Evolutionary conservation across 1,140 invertebrate genomes (phyloP).

Genomic region (Calephelis nemesis): DNA sequence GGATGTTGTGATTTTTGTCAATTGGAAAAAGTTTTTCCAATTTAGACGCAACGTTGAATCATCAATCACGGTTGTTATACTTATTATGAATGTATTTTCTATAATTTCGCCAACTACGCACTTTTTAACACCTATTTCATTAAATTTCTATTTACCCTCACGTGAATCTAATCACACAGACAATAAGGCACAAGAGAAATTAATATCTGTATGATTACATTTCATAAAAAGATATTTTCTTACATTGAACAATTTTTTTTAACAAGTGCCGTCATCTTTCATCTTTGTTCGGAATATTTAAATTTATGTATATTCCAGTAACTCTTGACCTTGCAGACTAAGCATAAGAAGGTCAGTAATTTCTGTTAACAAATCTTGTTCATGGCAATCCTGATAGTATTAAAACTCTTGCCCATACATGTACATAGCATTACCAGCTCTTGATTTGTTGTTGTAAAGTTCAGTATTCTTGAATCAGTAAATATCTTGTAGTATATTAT

Average conservation of each 20-base stretch:
- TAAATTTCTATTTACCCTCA: too few species aligned
- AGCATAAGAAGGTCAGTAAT: constrained; percentile 49
- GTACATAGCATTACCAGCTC: background rate
- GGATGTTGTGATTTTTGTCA: background rate
- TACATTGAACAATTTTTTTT: too few species aligned
- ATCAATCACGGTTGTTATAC: constrained; percentile 43
- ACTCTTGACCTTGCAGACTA: constrained; percentile 53
- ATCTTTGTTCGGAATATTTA: background rate
- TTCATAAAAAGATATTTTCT: too few species aligned
- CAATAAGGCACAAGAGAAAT: too few species aligned
- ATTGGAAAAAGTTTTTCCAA: background rate
- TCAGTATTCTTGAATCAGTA: background rate
- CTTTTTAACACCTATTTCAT: background rate
- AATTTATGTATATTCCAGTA: constrained; percentile 23
- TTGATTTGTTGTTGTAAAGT: background rate
- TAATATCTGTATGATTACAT: too few species aligned
- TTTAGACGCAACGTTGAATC: constrained; percentile 48
- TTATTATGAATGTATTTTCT: constrained; percentile 30
- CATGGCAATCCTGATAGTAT: constrained; percentile 51
- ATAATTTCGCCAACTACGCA: constrained; percentile 33
- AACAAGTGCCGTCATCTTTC: too few species aligned
- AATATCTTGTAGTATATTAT: background rate
- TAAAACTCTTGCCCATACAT: constrained; percentile 19
- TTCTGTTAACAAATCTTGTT: constrained; percentile 46
- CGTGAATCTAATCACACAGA: too few species aligned